Base-by-base conservation (phyloP, 2,888 invertebrate genomes). In the Trachelus troglodyta region DNA sequence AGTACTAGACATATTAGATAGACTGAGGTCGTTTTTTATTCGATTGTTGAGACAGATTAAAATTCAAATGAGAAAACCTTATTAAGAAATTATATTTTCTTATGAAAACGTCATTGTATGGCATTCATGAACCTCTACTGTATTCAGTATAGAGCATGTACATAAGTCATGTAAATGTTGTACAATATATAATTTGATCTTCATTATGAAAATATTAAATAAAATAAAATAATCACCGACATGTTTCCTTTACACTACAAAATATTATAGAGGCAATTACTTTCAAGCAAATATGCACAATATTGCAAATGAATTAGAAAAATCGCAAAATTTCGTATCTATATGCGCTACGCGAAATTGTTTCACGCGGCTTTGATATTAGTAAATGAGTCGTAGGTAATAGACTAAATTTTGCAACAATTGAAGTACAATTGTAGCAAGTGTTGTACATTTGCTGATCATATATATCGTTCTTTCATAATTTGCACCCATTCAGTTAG, bases 1-100 rank as follows among this genome's bases (percentile, higher is more conserved):
- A 68, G 56, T 56, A 23, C 56, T 76, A 69, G 76, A 79, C 78
- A 81, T 76, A 75, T 80, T 74, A 76, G 79, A 81, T 76, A 74
- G 75, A 78, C 75, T 71, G 74, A 78, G 71, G 74, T 69, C 69
- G 30, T 71, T 73, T 73, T 76, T 75, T 34, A 40, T 56, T 15
- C 73, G 68, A 75, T 76, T 56, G 35, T 76, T 68, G 15, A 76
- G 35, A 77, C 69, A 37, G 73, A 75, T 69, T 56, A 71, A 75
- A 78, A 81, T 75, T 78, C 76, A 74, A 78, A 81, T 73, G 74
- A 74, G 73, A 76, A 76, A 75, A 74, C 12, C 56, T 34, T 79
- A 69, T 23, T 56, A 23, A 23, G 23, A 56, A 56, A 56, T 23
- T 56, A 56, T 56, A 56, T 56, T 56, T 56, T 56, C 23, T 56